Evolutionary conservation across 2,888 invertebrate genomes (phyloP).

Genomic region (Heliothis peltigera): DNA sequence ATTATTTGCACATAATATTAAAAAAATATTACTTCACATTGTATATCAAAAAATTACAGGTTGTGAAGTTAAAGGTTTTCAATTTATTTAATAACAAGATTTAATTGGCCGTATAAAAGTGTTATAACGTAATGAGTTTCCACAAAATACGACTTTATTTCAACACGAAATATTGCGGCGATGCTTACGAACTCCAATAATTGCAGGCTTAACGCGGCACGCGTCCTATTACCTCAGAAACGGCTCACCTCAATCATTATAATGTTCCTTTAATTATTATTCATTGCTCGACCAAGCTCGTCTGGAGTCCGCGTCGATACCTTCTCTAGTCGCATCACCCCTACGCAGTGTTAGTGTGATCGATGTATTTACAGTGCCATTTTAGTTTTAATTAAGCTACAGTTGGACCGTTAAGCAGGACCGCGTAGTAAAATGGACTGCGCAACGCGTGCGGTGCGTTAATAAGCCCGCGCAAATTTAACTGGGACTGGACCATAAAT

Average conservation of each 20-base stretch:
- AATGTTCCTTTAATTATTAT: constrained; percentile 81
- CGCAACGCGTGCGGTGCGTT: constrained; percentile 76
- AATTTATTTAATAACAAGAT: constrained; percentile 40
- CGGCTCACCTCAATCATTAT: constrained; percentile 79
- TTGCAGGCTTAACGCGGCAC: constrained; percentile 78
- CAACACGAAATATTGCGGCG: constrained; percentile 73
- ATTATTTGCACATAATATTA: constrained; percentile 10
- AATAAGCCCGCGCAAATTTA: constrained; percentile 82
- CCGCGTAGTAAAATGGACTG: constrained; percentile 80
- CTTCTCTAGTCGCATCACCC: constrained; percentile 72
- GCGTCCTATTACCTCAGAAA: constrained; percentile 77
- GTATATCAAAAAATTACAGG: constrained; percentile 18
- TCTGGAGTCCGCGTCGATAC: constrained; percentile 69
- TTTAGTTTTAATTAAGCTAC: constrained; percentile 88
- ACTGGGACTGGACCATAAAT: constrained; percentile 80
- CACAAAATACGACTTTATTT: constrained; percentile 52
- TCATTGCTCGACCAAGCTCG: constrained; percentile 71
- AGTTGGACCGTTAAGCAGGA: constrained; percentile 77
- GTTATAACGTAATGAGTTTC: constrained; percentile 43
- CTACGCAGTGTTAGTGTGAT: constrained; percentile 75
- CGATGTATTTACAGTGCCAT: constrained; percentile 81
- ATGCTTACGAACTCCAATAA: constrained; percentile 81
- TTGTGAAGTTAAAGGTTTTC: constrained; percentile 6
- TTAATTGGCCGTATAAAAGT: constrained; percentile 39
- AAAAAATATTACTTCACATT: constrained; percentile 8